Evolutionary conservation across 2,888 invertebrate genomes (phyloP), one percentile per base, ranked within the genome.

Genomic region (Limnephilus lunatus): DNA sequence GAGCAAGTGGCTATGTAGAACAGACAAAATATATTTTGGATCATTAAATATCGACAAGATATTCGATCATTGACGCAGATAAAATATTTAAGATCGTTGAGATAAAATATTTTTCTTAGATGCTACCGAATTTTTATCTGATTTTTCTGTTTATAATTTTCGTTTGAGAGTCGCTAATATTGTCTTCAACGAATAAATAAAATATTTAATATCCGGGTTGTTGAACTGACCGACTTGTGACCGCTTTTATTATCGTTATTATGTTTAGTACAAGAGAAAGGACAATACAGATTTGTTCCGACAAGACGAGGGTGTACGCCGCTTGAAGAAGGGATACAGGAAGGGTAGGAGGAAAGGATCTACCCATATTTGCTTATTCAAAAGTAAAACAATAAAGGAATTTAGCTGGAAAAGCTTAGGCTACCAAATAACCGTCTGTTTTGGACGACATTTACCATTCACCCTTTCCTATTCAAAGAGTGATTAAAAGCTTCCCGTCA

Each of bases 341-440:
- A 68, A 68, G 2, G 25, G 68, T 9, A n/a, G 25, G 68, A 68
- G 25, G 25, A 68, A 68, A 68, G 68, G 25, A 68, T 68, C 68
- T 68, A 11, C 48, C 86, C 86, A 86, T 86, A 86, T 86, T 86
- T 86, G 48, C 86, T 86, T 86, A 48, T 86, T 86, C 86, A 86
- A 86, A 86, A 86, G 86, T 86, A 86, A 86, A 86, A 86, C 48
- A 86, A 48, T 86, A 86, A 86, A 86, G 44, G 30, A 44, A 32
- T 68, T 68, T n/a, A 68, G 25, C 68, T 68, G 25, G 68, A 68
- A 68, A 68, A 68, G 68, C 68, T 7, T n/a, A n/a, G 25, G 68
- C 68, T 68, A 25, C 68, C 68, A 68, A 68, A 68, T 68, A 68
- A 68, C 25, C n/a, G 68, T 9, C n/a, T 68, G n/a, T 68, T 68